Evolutionary conservation across 1,140 invertebrate species (phyloP).

Genomic region (Colletes gigas): DNA sequence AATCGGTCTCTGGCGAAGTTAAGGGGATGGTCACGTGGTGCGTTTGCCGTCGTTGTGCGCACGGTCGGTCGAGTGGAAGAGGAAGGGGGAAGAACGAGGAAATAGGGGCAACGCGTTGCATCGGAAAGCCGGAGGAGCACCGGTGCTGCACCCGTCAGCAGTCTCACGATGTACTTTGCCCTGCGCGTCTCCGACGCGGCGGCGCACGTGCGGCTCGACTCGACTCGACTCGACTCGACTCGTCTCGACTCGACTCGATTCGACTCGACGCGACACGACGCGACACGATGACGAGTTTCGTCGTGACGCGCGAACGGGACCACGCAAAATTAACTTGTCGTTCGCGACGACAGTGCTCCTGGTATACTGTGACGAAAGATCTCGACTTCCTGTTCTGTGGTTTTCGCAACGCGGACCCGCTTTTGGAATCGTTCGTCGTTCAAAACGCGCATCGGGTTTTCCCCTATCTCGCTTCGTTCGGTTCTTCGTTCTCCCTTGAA

Average conservation of each 20-base stretch:
- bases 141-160: conserved; percentile 64
- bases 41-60: conserved; percentile 43
- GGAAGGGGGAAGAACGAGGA: conserved; percentile 30
- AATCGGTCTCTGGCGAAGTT: conserved; percentile 54
- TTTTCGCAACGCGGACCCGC: conserved; percentile 1
- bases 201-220: conserved; percentile 44
- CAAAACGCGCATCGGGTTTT: background rate
- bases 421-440: background rate
- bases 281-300: conserved; percentile 23
- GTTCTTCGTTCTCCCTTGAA: background rate
- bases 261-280: background rate
- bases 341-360: conserved; percentile 7
- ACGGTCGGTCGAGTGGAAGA: conserved; percentile 49
- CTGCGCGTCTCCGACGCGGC: conserved; percentile 59
- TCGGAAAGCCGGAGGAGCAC: conserved; percentile 66
- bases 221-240: background rate
- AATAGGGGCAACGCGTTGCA: conserved; percentile 48
- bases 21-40: conserved; percentile 59
- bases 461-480: no score
- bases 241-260: background rate
- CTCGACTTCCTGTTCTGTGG: conserved; percentile 14
- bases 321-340: conserved; percentile 12
- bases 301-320: conserved; percentile 22
- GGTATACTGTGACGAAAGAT: conserved; percentile 21
- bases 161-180: conserved; percentile 72